These are phyloP conservation scores for Nephila pilipes DNA, from an alignment of 1,140 invertebrate genomes.

Conservation along the genomic window DNA sequence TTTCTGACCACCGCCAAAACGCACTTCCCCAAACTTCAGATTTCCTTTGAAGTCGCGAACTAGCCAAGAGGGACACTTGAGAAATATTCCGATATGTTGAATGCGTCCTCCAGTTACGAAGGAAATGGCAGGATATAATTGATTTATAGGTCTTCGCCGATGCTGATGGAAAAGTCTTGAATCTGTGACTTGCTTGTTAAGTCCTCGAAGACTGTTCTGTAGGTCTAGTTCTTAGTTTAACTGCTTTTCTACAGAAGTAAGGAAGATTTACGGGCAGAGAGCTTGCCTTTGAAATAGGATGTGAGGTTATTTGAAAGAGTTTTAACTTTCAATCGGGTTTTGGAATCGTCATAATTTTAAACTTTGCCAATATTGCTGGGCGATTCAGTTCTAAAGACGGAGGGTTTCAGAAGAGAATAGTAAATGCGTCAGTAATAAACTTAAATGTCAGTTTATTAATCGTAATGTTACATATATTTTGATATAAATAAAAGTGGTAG, in stretches of 20 bases:
- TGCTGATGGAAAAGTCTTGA: conserved; percentile 27
- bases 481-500: neutral
- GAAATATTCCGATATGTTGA: conserved; percentile 44
- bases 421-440: neutral
- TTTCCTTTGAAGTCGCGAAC: conserved; percentile 56
- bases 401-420: neutral
- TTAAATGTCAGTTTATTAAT: neutral
- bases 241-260: neutral
- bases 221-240: neutral
- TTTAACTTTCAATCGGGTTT: neutral
- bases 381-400: neutral
- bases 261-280: neutral
- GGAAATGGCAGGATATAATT: neutral
- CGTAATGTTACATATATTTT: neutral
- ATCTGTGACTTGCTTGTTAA: neutral
- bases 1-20: conserved; percentile 8
- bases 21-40: neutral
- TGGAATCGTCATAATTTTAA: neutral
- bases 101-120: neutral
- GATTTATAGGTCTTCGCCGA: conserved; percentile 65
- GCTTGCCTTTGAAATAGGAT: neutral
- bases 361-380: neutral
- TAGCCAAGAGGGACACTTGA: neutral
- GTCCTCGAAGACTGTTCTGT: neutral
- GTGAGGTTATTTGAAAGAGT: neutral